Evolutionary conservation across 2,113 vertebrate species (phyloP), one percentile per base, ranked within the genome.

Genomic region (Plecotus auritus): DNA sequence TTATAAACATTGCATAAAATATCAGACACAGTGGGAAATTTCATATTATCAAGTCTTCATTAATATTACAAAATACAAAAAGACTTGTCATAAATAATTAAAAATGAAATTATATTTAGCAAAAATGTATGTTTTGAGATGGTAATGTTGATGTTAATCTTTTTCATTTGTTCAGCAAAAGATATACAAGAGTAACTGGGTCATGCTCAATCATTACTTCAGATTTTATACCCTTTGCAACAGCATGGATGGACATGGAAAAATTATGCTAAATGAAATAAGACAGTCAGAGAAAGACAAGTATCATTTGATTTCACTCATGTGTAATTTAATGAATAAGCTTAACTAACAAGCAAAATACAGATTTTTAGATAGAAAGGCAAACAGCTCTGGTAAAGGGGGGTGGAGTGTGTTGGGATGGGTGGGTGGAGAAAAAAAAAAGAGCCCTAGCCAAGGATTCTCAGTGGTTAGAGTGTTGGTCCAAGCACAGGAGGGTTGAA

Each of bases 31-130:
- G 2, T 73, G 54, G 23, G n/a, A 94, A 90, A 82, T 77, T 93
- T 80, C 28, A 77, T n/a, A 59, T 88, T 80, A 59, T 1, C 32
- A 96, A 77, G 14, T 82, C 40, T 91, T 30, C 17, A 84, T 70
- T 76, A 94, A 80, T 88, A 18, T 86, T 85, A 89, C 3, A 91
- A 86, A 91, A 91, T 64, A 66, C 6, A 94, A 87, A 16, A 54
- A 37, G 69, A 66, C 30, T 77, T 88, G n/a, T 12, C 35, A 64
- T 61, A 70, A 93, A 93, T 9, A 94, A 78, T 83, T 88, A 91
- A 94, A 94, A 91, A 73, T 91, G 9, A 93, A 86, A 83, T 89
- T 93, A 72, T 56, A 91, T 37, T 23, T 73, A 73, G 5, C 66
- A 89, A 93, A 94, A 85, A 88, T 67, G 28, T 4, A 87, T 47